Percentiles rank a stretch among this genome's conserved stretches.
phyloP scores from a whole-genome alignment of 2,797 vertebrate species.

The Enteromius trimaculatus region DNA sequence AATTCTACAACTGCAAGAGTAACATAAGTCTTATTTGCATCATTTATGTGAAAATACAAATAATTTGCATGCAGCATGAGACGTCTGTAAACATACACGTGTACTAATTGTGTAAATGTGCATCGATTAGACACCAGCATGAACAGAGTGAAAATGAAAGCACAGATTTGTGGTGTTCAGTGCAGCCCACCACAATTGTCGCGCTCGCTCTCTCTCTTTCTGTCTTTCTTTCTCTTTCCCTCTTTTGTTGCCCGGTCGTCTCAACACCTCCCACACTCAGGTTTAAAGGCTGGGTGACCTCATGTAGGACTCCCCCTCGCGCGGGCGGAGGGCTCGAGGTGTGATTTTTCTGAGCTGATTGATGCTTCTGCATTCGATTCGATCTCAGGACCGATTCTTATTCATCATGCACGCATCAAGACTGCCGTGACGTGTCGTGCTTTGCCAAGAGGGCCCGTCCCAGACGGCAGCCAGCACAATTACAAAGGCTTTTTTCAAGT shows the following conservation, averaged over 20 bases:
- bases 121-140: not conserved
- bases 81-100: not conserved
- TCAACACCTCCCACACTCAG: slow-evolving; percentile 58
- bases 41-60: not conserved
- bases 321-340: slow-evolving; percentile 11
- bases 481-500: slow-evolving; percentile 37
- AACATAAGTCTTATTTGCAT: not conserved
- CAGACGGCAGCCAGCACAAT: not conserved
- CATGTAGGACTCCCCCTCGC: slow-evolving; percentile 55
- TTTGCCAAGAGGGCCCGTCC: slow-evolving; percentile 35
- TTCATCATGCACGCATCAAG: slow-evolving; percentile 6
- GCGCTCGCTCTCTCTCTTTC: not conserved
- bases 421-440: not conserved
- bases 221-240: slow-evolving; percentile 9
- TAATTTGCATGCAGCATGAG: not conserved
- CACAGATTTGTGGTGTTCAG: slow-evolving; percentile 54
- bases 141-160: slow-evolving; percentile 51
- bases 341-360: slow-evolving; percentile 23
- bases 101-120: slow-evolving; percentile 19
- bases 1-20: not conserved
- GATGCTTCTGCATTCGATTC: slow-evolving; percentile 10
- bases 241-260: slow-evolving; percentile 2
- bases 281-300: slow-evolving; percentile 49
- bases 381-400: slow-evolving; percentile 10
- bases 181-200: slow-evolving; percentile 35